phyloP scores from a whole-genome alignment of 30 jellyfish, hydroid and myxozoan genomes.

The Cassiopea xamachana region DNA sequence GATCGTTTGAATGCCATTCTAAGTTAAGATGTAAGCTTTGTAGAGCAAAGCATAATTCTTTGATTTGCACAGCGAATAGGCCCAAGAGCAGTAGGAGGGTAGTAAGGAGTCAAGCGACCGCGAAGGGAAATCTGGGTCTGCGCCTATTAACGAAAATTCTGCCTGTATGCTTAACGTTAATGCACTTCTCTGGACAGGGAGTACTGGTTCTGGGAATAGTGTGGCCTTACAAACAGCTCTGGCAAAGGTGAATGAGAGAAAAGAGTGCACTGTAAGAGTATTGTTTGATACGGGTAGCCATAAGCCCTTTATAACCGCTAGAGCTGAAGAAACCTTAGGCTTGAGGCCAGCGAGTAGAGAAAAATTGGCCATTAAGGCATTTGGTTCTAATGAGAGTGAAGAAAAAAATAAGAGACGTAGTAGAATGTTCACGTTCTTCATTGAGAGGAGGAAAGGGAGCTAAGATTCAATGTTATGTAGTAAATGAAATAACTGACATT shows the following conservation, averaged over 20 bases:
- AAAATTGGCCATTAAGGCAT: not conserved
- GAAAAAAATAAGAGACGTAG: not conserved
- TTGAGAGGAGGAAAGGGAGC: slow-evolving; percentile 10
- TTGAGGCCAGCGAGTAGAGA: not conserved
- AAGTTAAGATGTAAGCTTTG: not conserved
- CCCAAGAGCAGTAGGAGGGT: not conserved
- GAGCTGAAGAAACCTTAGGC: not conserved
- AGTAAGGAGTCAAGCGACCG: not conserved
- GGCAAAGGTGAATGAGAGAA: slow-evolving; percentile 17
- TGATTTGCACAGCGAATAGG: not conserved
- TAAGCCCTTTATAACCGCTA: not conserved
- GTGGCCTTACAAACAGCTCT: slow-evolving; percentile 42
- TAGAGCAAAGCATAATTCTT: not conserved
- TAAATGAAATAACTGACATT: slow-evolving; percentile 35
- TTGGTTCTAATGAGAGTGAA: not conserved
- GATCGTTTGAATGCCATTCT: not conserved
- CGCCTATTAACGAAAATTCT: not conserved
- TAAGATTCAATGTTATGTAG: slow-evolving; percentile 23
- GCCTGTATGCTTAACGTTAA: not conserved
- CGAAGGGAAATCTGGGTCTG: not conserved
- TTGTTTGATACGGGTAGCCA: slow-evolving; percentile 33
- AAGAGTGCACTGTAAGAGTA: slow-evolving; percentile 19
- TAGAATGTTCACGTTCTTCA: not conserved
- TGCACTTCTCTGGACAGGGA: not conserved
- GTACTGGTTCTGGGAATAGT: not conserved